Percentiles rank a stretch among this genome's conserved stretches.
phyloP scores from a whole-genome alignment of 2,888 invertebrate species.

The Melinaea menophilus region DNA sequence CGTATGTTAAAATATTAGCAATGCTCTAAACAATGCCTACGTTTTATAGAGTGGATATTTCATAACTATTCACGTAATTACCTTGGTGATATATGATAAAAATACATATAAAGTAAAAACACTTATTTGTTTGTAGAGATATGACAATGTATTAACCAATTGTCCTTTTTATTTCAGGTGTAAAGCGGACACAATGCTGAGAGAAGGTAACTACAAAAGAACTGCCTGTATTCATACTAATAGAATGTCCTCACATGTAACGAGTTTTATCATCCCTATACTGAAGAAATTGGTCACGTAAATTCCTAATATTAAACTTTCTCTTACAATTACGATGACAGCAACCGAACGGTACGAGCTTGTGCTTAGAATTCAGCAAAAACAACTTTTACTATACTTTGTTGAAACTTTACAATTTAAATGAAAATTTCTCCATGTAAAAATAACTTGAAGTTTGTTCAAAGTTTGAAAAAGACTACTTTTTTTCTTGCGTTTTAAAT shows the following conservation, averaged over 20 bases:
- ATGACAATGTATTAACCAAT: slow-evolving; percentile 11
- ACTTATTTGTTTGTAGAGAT: too few species aligned
- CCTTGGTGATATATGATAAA: too few species aligned
- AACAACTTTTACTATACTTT: neutral
- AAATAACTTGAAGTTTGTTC: neutral
- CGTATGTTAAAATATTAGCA: slow-evolving; percentile 8
- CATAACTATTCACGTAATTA: too few species aligned
- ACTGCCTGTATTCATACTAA: too few species aligned
- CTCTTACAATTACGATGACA: neutral
- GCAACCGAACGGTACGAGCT: neutral
- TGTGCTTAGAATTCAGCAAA: neutral
- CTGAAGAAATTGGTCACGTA: too few species aligned
- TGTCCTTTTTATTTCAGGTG: slow-evolving; percentile 59
- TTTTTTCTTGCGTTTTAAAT: neutral
- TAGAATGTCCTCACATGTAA: too few species aligned
- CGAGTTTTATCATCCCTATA: too few species aligned
- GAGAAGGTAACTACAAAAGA: slow-evolving; percentile 54
- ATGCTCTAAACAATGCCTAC: too few species aligned
- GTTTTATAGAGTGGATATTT: too few species aligned
- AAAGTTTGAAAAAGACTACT: neutral
- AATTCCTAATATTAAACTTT: neutral
- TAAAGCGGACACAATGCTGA: slow-evolving; percentile 61
- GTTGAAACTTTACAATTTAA: slow-evolving; percentile 1
- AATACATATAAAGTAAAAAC: too few species aligned
- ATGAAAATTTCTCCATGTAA: slow-evolving; percentile 1